phyloP scores from a whole-genome alignment of 2,888 invertebrate genomes.

The Thysanoteuthis rhombus region DNA sequence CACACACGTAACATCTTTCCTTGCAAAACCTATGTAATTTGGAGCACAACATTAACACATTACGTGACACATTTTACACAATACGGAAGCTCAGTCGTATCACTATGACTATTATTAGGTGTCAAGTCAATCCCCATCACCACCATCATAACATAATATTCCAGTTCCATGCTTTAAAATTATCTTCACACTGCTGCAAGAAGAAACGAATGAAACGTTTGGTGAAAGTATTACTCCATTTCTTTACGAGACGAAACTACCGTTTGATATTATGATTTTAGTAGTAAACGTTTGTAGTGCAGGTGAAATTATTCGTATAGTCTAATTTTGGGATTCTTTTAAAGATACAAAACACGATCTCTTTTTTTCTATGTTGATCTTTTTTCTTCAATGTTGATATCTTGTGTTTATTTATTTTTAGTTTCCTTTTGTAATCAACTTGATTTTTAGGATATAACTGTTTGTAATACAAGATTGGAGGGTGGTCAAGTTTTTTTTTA shows the following conservation, averaged over 20 bases:
- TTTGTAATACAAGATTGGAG: neutral
- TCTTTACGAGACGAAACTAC: neutral
- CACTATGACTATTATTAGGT: neutral
- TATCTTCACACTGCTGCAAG: too few species aligned
- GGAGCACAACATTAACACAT: conserved; percentile 12
- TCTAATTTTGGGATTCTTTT: neutral
- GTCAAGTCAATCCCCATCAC: neutral
- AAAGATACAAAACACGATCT: neutral
- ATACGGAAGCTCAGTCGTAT: neutral
- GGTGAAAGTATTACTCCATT: neutral
- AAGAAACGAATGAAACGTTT: neutral
- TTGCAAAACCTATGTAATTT: neutral
- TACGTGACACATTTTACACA: conserved; percentile 1
- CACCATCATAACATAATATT: neutral
- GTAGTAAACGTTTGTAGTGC: neutral
- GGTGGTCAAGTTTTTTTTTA: too few species aligned
- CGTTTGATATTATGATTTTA: neutral
- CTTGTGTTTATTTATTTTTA: neutral
- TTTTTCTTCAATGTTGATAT: too few species aligned
- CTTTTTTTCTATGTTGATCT: too few species aligned
- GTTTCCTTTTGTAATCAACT: neutral
- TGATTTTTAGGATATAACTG: neutral
- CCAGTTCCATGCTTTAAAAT: neutral
- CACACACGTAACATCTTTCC: neutral
- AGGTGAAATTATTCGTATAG: neutral